Percentiles rank a stretch among this genome's conserved stretches.
Evolutionary conservation across 1,140 invertebrate species (phyloP).

Genomic region (Drosophila tropicalis): DNA sequence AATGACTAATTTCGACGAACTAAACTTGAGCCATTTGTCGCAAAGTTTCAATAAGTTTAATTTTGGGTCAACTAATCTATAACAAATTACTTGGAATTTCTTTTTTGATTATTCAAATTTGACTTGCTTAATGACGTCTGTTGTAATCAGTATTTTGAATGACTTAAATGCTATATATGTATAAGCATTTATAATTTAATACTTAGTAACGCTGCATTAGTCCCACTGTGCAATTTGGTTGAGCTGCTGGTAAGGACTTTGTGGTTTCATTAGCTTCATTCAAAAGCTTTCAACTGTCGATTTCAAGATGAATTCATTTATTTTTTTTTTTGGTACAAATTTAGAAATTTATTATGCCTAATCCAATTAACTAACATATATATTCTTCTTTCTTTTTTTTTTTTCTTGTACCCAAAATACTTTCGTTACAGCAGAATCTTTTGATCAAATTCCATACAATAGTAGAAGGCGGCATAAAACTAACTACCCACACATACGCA

Average conservation of each 20-base stretch:
- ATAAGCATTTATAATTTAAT: no score
- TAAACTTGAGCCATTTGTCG: no score
- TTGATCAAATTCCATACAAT: constrained; percentile 10
- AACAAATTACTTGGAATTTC: no score
- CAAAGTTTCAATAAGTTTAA: no score
- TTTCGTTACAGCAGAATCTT: constrained; percentile 39
- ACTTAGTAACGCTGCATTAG: not conserved
- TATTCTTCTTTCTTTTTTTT: not conserved
- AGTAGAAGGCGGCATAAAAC: no score
- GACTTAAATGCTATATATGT: no score
- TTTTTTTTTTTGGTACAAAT: not conserved
- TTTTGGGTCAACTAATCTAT: no score
- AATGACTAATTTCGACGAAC: no score
- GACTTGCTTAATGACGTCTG: no score
- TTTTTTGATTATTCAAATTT: no score
- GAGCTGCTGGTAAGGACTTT: not conserved
- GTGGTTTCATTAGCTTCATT: constrained; percentile 1
- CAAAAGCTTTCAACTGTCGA: not conserved
- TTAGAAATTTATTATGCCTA: constrained; percentile 23
- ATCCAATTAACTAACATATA: constrained; percentile 43
- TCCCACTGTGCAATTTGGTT: not conserved
- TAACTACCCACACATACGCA: no score
- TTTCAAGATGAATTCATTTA: not conserved
- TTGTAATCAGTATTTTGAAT: no score
- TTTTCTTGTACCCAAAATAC: constrained; percentile 14